phyloP scores from a whole-genome alignment of 2,797 vertebrate genomes.

The Chrysocyon brachyurus region DNA sequence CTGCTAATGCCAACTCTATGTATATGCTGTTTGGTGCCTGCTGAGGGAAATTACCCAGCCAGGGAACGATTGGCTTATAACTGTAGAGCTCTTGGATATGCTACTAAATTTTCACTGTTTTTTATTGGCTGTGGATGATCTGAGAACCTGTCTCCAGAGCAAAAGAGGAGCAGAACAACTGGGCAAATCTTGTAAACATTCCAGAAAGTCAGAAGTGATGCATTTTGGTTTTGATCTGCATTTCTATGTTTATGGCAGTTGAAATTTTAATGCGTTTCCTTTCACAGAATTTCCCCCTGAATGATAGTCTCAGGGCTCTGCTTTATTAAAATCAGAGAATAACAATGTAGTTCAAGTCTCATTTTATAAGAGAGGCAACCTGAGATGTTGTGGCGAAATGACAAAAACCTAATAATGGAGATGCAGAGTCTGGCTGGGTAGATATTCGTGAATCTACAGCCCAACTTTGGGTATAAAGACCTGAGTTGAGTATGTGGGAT shows the following conservation, averaged over 20 bases:
- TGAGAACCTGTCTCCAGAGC: not conserved
- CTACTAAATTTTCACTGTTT: not conserved
- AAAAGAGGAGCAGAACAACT: not conserved
- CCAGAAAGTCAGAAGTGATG: slow-evolving; percentile 19
- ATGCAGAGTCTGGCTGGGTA: not conserved
- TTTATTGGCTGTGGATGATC: not conserved
- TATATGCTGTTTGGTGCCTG: not conserved
- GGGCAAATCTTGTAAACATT: slow-evolving; percentile 1
- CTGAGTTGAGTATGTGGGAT: not conserved
- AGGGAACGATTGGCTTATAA: not conserved
- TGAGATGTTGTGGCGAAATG: not conserved
- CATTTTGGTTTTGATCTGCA: slow-evolving; percentile 19
- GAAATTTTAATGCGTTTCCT: not conserved
- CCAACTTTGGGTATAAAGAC: not conserved
- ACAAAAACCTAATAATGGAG: not conserved
- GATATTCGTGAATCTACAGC: not conserved
- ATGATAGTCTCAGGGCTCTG: not conserved
- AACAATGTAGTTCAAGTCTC: not conserved
- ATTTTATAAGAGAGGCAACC: not conserved
- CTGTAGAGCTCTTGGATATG: not conserved
- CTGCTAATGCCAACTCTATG: not conserved
- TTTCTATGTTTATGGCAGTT: not conserved
- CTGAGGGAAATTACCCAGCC: not conserved
- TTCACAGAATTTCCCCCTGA: not conserved
- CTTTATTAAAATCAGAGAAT: slow-evolving; percentile 27